phyloP scores from a whole-genome alignment of 2,113 vertebrate genomes.

The Suncus etruscus region DNA sequence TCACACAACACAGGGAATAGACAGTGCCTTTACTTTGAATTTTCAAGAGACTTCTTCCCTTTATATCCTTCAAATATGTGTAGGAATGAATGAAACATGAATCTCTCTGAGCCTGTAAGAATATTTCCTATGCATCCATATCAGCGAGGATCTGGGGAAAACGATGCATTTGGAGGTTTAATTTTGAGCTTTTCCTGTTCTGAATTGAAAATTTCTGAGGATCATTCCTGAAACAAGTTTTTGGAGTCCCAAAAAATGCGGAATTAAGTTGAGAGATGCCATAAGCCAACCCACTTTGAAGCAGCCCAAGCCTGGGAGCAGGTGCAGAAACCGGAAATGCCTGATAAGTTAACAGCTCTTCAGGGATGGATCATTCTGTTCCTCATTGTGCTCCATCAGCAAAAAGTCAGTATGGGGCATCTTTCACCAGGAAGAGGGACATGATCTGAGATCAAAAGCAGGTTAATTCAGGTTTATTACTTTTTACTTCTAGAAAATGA shows the following conservation, averaged over 20 bases:
- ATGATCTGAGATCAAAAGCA: not conserved
- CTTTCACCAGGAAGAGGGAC: not conserved
- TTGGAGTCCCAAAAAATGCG: slow-evolving; percentile 9
- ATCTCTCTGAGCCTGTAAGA: not conserved
- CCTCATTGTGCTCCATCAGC: not conserved
- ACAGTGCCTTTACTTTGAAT: not conserved
- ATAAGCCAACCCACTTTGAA: not conserved
- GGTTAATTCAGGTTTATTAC: not conserved
- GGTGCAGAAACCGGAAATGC: not conserved
- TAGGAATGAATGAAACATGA: not conserved
- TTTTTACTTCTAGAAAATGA: slow-evolving; percentile 53
- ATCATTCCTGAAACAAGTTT: slow-evolving; percentile 17
- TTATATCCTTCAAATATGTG: not conserved
- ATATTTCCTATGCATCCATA: not conserved
- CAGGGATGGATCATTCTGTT: not conserved
- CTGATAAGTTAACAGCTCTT: not conserved
- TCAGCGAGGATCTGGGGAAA: not conserved
- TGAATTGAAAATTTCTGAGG: not conserved
- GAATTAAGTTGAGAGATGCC: not conserved
- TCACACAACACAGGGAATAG: not conserved
- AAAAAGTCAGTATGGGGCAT: not conserved
- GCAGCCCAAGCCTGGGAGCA: not conserved
- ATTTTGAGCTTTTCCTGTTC: not conserved
- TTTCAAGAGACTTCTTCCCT: slow-evolving; percentile 17
- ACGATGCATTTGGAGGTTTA: not conserved